Evolutionary conservation across 2,888 invertebrate species (phyloP).

Genomic region (Agriotes lineatus): DNA sequence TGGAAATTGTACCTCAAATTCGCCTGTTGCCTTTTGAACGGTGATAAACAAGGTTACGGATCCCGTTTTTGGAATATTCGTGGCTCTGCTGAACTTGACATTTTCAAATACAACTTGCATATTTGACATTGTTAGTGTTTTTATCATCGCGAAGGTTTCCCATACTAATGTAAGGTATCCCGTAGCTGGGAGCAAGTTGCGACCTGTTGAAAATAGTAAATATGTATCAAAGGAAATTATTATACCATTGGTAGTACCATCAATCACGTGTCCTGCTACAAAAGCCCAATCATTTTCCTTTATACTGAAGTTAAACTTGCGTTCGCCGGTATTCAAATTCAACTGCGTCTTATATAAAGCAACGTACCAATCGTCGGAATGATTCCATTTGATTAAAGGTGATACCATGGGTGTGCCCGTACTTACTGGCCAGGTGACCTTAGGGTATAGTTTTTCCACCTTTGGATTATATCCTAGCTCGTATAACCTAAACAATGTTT

Average conservation of each 20-base stretch:
- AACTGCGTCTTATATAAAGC: constrained; percentile 76
- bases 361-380: constrained; percentile 81
- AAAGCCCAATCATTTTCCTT: constrained; percentile 78
- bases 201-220: constrained; percentile 53
- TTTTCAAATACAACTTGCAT: constrained; percentile 72
- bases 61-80: constrained; percentile 67
- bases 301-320: constrained; percentile 72
- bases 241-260: too few species aligned
- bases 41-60: constrained; percentile 50
- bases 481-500: constrained; percentile 80
- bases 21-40: constrained; percentile 54
- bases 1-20: constrained; percentile 61
- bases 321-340: constrained; percentile 77
- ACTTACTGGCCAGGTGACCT: constrained; percentile 85
- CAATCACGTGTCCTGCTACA: constrained; percentile 85
- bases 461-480: constrained; percentile 81
- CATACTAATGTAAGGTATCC: constrained; percentile 68
- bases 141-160: constrained; percentile 68
- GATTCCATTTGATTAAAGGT: constrained; percentile 90
- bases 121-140: constrained; percentile 61
- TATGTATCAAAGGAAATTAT: not conserved
- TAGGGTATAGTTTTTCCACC: constrained; percentile 82
- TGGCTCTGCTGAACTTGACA: constrained; percentile 72
- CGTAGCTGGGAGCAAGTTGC: constrained; percentile 72
- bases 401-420: constrained; percentile 87